Percentiles rank a stretch among this genome's conserved stretches.
These are phyloP conservation scores for Diadegma fenestrale DNA, from an alignment of 2,888 invertebrate genomes.

Conservation along the genomic window DNA sequence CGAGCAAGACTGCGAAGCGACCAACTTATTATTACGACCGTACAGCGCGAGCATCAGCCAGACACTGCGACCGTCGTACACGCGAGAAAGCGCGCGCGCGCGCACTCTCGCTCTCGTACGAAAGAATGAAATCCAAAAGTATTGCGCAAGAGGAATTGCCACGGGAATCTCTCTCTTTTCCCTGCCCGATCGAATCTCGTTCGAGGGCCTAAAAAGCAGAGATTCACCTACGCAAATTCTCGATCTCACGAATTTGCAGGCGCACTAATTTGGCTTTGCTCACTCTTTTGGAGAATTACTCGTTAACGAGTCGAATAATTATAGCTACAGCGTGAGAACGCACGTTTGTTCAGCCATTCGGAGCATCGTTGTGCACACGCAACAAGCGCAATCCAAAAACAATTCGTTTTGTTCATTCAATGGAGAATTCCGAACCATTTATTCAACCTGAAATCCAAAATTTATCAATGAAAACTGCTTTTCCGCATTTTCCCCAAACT, in stretches of 20 bases:
- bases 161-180: background rate
- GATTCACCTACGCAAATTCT: background rate
- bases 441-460: too few species aligned
- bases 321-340: constrained; percentile 2
- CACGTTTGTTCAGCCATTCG: background rate
- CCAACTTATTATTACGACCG: background rate
- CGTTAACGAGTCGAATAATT: background rate
- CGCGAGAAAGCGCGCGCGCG: constrained; percentile 23
- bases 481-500: too few species aligned
- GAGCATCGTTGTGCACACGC: background rate
- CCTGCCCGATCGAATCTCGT: background rate
- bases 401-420: background rate
- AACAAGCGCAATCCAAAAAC: background rate
- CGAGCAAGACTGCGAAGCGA: background rate
- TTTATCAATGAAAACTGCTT: too few species aligned
- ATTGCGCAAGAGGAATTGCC: constrained; percentile 10
- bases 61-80: background rate
- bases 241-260: background rate
- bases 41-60: background rate
- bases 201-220: background rate
- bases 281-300: background rate
- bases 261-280: background rate
- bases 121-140: background rate
- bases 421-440: background rate
- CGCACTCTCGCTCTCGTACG: constrained; percentile 3